Evolutionary conservation across 2,888 invertebrate genomes (phyloP), one percentile per base, ranked within the genome.

Genomic region (Tiphia femorata): DNA sequence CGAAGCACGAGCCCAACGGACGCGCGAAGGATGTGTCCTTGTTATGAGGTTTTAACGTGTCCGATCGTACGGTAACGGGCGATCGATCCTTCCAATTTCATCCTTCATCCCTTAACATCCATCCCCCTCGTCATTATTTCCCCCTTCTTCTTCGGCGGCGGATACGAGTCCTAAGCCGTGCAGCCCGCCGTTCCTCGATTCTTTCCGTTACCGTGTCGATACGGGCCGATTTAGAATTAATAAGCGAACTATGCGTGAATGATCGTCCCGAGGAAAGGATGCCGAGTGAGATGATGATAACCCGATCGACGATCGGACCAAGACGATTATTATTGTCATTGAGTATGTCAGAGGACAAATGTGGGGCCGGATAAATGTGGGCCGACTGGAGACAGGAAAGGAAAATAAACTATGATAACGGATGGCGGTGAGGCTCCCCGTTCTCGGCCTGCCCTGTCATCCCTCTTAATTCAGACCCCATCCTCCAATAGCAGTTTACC

Each of bases 1-100:
- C 70, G 70, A 70, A 67, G 62, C 67, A 70, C 70, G 70, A 70
- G 61, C 57, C 67, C 62, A 70, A 70, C 65, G 61, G n/a, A n/a
- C n/a, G n/a, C n/a, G n/a, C n/a, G n/a, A n/a, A n/a, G n/a, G n/a
- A n/a, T n/a, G n/a, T n/a, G n/a, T n/a, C n/a, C n/a, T n/a, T n/a
- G n/a, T n/a, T n/a, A n/a, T n/a, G n/a, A n/a, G n/a, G n/a, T n/a
- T n/a, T n/a, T n/a, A n/a, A n/a, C n/a, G n/a, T n/a, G n/a, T n/a
- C n/a, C n/a, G n/a, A n/a, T n/a, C n/a, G n/a, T n/a, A n/a, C n/a
- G n/a, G n/a, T n/a, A n/a, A n/a, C n/a, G n/a, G n/a, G n/a, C n/a
- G n/a, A n/a, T n/a, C n/a, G n/a, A n/a, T n/a, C n/a, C n/a, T n/a
- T n/a, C n/a, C n/a, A n/a, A n/a, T n/a, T n/a, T n/a, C n/a, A n/a